A percentile compares a stretch with the other conserved stretches of the same genome.
phyloP scores from a whole-genome alignment of 1,140 invertebrate genomes.

The Dreissena polymorpha region DNA sequence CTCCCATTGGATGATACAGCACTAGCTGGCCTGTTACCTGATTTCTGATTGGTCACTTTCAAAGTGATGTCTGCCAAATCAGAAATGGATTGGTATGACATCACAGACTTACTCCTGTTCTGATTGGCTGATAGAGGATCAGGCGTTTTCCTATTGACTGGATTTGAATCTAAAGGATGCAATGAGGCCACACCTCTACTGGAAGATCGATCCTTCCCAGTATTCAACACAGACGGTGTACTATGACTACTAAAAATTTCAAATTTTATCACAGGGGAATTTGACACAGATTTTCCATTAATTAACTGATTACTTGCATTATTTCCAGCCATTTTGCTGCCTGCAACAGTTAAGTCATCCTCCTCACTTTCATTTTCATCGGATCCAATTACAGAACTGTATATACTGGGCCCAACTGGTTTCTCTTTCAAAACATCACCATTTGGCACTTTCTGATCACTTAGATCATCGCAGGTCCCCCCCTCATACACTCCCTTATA shows the following conservation, averaged over 20 bases:
- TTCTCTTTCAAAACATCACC: background rate
- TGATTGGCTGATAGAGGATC: constrained; percentile 34
- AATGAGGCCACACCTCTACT: background rate
- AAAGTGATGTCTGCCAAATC: constrained; percentile 22
- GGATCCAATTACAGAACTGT: constrained; percentile 1
- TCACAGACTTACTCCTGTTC: constrained; percentile 36
- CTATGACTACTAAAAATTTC: background rate
- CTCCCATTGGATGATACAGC: constrained; percentile 36
- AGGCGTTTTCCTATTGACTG: constrained; percentile 28
- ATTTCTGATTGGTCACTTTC: background rate
- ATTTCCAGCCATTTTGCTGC: background rate
- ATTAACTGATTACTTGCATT: background rate
- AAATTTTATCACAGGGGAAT: background rate
- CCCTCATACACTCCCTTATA: too few species aligned
- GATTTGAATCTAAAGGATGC: background rate
- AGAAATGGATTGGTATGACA: constrained; percentile 34
- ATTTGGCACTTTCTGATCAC: background rate
- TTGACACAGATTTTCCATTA: background rate
- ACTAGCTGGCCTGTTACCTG: constrained; percentile 8
- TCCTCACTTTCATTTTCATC: constrained; percentile 28
- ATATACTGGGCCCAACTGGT: constrained; percentile 37
- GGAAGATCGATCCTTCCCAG: background rate
- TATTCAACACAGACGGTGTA: background rate
- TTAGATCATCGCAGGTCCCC: too few species aligned
- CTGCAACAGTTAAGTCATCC: background rate